These are phyloP conservation scores for Brachyhypopomus occidentalis DNA, from an alignment of 2,113 vertebrate species.

Conservation along the genomic window DNA sequence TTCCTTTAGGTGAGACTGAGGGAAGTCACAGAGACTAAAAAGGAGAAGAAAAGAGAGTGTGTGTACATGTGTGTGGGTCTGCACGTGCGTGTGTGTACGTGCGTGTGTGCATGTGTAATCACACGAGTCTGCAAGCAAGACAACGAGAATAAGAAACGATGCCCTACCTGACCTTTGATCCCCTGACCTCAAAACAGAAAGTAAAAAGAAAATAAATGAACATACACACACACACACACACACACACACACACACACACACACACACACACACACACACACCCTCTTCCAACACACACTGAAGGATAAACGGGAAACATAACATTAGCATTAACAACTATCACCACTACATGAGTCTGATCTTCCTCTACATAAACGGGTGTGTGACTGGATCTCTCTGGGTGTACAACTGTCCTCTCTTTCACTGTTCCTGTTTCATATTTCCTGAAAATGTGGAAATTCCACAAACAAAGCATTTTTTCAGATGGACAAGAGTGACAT, in stretches of 20 bases:
- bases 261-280: neutral
- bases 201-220: conserved; percentile 5
- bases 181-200: conserved; percentile 22
- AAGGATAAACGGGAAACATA: neutral
- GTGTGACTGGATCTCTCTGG: neutral
- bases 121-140: too few species aligned
- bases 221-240: neutral
- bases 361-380: conserved; percentile 12
- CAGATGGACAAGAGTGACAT: conserved; percentile 42
- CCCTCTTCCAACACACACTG: neutral
- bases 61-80: neutral
- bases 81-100: neutral
- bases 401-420: neutral
- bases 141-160: neutral
- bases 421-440: neutral
- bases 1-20: too few species aligned
- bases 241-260: neutral
- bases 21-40: too few species aligned
- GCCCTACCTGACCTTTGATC: conserved; percentile 23
- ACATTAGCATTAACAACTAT: neutral
- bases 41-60: too few species aligned
- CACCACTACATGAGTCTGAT: neutral
- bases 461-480: conserved; percentile 40
- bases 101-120: neutral
- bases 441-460: conserved; percentile 38